Conservation (phyloP, 1,140 invertebrate species). For the Harpegnathos saltator region DNA sequence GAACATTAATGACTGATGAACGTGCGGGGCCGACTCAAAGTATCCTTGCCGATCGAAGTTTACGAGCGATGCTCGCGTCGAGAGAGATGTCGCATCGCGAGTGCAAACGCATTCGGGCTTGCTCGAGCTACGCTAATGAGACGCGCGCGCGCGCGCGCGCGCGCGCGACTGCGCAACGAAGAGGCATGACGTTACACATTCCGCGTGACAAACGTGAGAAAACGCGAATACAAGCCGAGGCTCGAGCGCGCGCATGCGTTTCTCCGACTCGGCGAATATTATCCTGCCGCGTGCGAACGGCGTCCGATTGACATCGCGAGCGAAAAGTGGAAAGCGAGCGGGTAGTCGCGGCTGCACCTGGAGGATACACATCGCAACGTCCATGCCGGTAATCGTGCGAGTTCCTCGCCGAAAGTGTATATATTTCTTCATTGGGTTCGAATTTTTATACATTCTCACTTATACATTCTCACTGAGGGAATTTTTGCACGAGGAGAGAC, state of each 20-base stretch:
- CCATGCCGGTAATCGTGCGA: not conserved
- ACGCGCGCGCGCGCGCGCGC: too few species aligned
- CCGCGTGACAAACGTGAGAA: too few species aligned
- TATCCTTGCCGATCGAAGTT: not conserved
- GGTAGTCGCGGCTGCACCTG: not conserved
- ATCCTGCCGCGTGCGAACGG: not conserved
- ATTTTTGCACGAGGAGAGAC: too few species aligned
- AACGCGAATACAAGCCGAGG: too few species aligned
- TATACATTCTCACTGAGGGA: too few species aligned
- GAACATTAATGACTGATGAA: not conserved
- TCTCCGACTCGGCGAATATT: not conserved
- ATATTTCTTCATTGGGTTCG: not conserved
- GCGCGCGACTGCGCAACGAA: too few species aligned
- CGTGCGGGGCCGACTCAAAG: not conserved
- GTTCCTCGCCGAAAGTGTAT: not conserved
- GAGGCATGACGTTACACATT: too few species aligned
- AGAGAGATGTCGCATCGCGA: too few species aligned
- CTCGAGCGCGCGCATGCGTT: too few species aligned
- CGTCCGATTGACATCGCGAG: not conserved
- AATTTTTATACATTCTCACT: too few species aligned
- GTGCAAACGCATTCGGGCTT: not conserved
- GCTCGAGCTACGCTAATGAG: too few species aligned
- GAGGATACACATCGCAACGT: not conserved
- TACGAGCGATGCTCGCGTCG: not conserved
- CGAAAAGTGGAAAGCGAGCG: not conserved